These are phyloP conservation scores for Drosophila borborema DNA, from an alignment of 2,888 invertebrate genomes.

Conservation along the genomic window DNA sequence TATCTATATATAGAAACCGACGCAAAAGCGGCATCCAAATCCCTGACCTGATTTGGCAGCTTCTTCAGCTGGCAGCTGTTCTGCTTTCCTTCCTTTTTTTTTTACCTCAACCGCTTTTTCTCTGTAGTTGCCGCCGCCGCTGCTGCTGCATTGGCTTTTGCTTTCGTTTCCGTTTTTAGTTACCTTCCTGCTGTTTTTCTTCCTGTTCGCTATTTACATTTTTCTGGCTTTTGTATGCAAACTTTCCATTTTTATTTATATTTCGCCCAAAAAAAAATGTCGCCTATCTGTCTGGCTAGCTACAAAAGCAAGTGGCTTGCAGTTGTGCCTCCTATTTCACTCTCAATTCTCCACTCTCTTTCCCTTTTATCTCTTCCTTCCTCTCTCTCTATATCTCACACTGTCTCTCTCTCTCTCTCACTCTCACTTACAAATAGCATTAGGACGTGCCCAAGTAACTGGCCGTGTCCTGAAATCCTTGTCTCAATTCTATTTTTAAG, in stretches of 20 bases:
- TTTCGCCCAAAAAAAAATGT: conserved; percentile 40
- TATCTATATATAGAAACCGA: conserved; percentile 13
- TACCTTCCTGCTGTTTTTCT: conserved; percentile 59
- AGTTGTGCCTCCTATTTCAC: neutral
- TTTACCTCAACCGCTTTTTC: conserved; percentile 28
- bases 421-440: conserved; percentile 59
- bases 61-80: conserved; percentile 47
- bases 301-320: conserved; percentile 23
- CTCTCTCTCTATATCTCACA: neutral
- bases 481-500: conserved; percentile 71
- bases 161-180: conserved; percentile 68
- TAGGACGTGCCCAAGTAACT: conserved; percentile 64
- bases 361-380: neutral
- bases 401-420: conserved; percentile 13
- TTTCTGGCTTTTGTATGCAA: conserved; percentile 52
- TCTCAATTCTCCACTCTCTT: neutral
- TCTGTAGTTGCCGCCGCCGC: conserved; percentile 7
- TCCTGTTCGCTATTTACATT: conserved; percentile 48
- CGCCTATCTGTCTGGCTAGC: conserved; percentile 65
- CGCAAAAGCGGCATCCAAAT: conserved; percentile 51
- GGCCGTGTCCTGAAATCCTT: conserved; percentile 47
- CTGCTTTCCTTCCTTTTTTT: neutral
- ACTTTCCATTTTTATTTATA: conserved; percentile 69
- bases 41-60: conserved; percentile 74
- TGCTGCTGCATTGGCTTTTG: conserved; percentile 62